Conservation (phyloP, 2,888 invertebrate species). For the Athrips mouffetella region DNA sequence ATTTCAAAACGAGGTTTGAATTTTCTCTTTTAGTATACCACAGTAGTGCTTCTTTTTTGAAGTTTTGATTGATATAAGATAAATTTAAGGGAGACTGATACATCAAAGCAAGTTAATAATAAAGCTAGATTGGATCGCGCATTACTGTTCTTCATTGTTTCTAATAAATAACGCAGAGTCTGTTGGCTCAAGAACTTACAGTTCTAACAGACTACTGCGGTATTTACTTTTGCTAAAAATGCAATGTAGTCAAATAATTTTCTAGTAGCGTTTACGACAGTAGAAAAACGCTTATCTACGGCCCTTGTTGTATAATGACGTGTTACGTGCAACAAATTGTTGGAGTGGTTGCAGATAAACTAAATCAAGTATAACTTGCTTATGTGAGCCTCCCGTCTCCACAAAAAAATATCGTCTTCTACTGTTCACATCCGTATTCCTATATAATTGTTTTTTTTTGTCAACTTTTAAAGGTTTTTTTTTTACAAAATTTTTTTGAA, state of each 20-base stretch:
- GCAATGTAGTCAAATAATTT: too few species aligned
- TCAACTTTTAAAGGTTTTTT: too few species aligned
- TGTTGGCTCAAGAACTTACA: conserved; percentile 70
- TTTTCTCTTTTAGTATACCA: not conserved
- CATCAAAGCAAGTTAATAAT: conserved; percentile 39
- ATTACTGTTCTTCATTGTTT: too few species aligned
- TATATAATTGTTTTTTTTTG: too few species aligned
- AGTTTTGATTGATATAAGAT: not conserved
- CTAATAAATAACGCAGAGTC: conserved; percentile 65
- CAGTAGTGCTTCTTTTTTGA: not conserved
- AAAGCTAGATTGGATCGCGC: not conserved
- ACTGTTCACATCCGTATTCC: conserved; percentile 51
- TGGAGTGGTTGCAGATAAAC: too few species aligned
- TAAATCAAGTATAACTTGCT: too few species aligned
- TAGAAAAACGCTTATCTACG: too few species aligned
- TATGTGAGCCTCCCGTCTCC: too few species aligned
- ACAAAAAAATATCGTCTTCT: too few species aligned
- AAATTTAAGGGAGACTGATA: conserved; percentile 28
- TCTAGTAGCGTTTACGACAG: conserved; percentile 25
- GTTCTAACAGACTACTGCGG: conserved; percentile 67
- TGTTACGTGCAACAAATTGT: too few species aligned
- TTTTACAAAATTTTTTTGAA: conserved; percentile 22
- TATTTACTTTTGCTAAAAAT: conserved; percentile 56
- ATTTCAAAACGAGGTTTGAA: too few species aligned
- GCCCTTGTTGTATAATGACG: too few species aligned